These are phyloP conservation scores for Sternotherus odoratus DNA, from an alignment of 2,797 vertebrate species.

Conservation along the genomic window DNA sequence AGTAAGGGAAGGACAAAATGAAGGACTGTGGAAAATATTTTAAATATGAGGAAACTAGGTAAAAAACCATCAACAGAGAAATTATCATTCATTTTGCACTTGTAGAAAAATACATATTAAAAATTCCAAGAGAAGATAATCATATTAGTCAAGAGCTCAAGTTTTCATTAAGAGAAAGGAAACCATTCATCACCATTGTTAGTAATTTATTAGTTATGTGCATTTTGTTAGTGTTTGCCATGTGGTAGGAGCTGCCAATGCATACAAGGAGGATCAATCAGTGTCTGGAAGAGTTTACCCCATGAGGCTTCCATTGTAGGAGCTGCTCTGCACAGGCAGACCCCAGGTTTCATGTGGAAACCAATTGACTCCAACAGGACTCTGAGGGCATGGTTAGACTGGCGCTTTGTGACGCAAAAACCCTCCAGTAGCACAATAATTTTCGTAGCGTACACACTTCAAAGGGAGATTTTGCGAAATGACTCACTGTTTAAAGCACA, in stretches of 20 bases:
- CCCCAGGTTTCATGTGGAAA: neutral
- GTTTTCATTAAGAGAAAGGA: slow-evolving; percentile 1
- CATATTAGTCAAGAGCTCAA: neutral
- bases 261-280: neutral
- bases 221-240: neutral
- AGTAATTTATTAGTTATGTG: slow-evolving; percentile 37
- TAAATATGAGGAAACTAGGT: slow-evolving; percentile 33
- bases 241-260: neutral
- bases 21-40: slow-evolving; percentile 32
- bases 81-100: slow-evolving; percentile 4
- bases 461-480: too few species aligned
- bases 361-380: neutral
- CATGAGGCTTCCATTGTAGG: neutral
- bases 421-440: too few species aligned
- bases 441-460: too few species aligned
- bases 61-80: slow-evolving; percentile 2
- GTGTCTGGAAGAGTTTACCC: neutral
- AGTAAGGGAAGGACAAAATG: slow-evolving; percentile 30
- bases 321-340: neutral
- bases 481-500: too few species aligned
- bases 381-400: too few species aligned
- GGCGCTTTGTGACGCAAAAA: too few species aligned
- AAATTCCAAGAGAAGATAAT: slow-evolving; percentile 34
- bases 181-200: neutral
- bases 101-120: slow-evolving; percentile 28